Evolutionary conservation across 1,140 invertebrate genomes (phyloP).

Genomic region (Drosophila repleta): DNA sequence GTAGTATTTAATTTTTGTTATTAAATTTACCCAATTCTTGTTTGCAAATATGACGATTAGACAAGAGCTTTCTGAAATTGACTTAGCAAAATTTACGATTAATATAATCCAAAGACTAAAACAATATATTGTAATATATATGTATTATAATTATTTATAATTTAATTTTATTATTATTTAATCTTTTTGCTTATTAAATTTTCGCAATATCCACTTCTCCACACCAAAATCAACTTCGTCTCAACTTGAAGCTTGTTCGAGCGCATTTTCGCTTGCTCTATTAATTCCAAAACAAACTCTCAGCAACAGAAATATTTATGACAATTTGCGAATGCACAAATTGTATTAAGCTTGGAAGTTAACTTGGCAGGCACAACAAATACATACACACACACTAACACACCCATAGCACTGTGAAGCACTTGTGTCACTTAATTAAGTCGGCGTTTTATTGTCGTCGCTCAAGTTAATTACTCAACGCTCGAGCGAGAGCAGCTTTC

Average conservation of each 20-base stretch:
- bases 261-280: slow-evolving; percentile 1
- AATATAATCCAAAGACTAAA: too few species aligned
- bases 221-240: too few species aligned
- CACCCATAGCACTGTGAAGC: slow-evolving; percentile 53
- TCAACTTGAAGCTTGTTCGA: neutral
- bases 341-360: slow-evolving; percentile 24
- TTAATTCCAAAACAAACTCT: slow-evolving; percentile 19
- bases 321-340: slow-evolving; percentile 17
- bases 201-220: too few species aligned
- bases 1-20: too few species aligned
- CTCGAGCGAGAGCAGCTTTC: slow-evolving; percentile 36
- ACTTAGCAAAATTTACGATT: too few species aligned
- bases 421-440: slow-evolving; percentile 82
- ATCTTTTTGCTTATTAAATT: too few species aligned
- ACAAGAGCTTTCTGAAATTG: too few species aligned
- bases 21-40: too few species aligned
- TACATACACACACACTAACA: slow-evolving; percentile 12
- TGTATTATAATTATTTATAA: too few species aligned
- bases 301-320: slow-evolving; percentile 14
- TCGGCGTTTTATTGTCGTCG: slow-evolving; percentile 74
- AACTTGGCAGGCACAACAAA: slow-evolving; percentile 20
- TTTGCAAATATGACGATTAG: too few species aligned
- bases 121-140: too few species aligned
- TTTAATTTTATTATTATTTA: too few species aligned
- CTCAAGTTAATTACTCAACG: slow-evolving; percentile 77